Conservation (phyloP, 2,113 vertebrate species). For the Oncorhynchus kisutch region DNA sequence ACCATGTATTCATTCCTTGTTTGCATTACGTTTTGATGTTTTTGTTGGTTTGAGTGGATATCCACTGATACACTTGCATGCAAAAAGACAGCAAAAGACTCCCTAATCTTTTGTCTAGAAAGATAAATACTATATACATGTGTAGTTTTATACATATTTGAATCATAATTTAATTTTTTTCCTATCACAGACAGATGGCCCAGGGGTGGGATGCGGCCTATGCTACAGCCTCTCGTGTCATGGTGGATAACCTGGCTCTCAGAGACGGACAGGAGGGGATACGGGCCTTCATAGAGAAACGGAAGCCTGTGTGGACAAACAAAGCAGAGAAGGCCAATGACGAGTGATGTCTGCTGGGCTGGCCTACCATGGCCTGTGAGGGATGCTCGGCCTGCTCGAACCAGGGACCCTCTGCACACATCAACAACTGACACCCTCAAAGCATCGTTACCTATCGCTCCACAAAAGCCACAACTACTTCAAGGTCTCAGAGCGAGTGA, state of each 20-base stretch:
- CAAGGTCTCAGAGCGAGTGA: too few relatives aligned
- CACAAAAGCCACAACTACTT: too few relatives aligned
- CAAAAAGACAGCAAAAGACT: too few relatives aligned
- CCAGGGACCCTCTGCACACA: too few relatives aligned
- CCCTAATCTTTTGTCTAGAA: too few relatives aligned
- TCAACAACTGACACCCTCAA: too few relatives aligned
- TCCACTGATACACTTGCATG: too few relatives aligned
- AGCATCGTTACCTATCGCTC: too few relatives aligned
- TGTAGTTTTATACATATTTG: not conserved
- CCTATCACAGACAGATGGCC: conserved; percentile 77
- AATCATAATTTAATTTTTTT: not conserved
- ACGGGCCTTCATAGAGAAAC: conserved; percentile 88
- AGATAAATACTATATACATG: not conserved
- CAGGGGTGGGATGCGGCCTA: conserved; percentile 84
- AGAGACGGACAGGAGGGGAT: conserved; percentile 90
- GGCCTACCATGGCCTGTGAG: not conserved
- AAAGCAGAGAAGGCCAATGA: conserved; percentile 44
- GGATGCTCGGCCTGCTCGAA: too few relatives aligned
- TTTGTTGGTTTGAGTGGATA: too few relatives aligned
- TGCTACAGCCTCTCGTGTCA: conserved; percentile 75
- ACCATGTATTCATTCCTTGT: too few relatives aligned
- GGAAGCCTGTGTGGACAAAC: conserved; percentile 85
- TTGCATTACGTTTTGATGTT: too few relatives aligned
- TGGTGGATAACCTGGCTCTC: conserved; percentile 89
- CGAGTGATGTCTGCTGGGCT: conserved; percentile 39